Evolutionary conservation across 2,797 vertebrate species (phyloP).

Genomic region (Falco berigora): DNA sequence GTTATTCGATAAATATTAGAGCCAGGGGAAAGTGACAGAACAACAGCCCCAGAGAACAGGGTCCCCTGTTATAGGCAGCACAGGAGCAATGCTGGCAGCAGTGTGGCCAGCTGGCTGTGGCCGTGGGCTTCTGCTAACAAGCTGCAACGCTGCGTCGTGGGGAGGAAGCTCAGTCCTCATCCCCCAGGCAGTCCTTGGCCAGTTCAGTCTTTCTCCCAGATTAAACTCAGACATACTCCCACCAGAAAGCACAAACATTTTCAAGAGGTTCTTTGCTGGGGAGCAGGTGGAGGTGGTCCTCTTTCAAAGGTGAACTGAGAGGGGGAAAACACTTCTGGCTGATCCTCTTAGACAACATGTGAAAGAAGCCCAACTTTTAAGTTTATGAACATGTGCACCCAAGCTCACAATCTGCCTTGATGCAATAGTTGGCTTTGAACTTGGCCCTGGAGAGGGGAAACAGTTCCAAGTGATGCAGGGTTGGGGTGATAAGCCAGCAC

Average conservation of each 20-base stretch:
- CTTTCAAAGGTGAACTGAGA: not conserved
- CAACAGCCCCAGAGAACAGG: not conserved
- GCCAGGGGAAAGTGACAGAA: not conserved
- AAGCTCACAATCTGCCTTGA: not conserved
- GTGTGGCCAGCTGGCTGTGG: accelerated
- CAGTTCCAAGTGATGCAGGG: not conserved
- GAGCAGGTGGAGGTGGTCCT: not conserved
- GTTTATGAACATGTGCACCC: not conserved
- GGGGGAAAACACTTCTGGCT: not conserved
- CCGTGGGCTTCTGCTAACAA: not conserved
- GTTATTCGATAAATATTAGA: slow-evolving; percentile 35
- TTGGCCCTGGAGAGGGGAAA: not conserved
- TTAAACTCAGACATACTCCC: not conserved
- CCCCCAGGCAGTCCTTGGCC: not conserved
- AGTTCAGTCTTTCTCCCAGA: not conserved
- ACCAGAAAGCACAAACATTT: not conserved
- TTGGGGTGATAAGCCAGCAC: not conserved
- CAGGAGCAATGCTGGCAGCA: not conserved
- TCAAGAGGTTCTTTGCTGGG: not conserved
- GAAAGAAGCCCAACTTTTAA: not conserved
- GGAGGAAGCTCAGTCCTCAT: not conserved
- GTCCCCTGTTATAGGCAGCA: not conserved
- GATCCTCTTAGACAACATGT: not conserved
- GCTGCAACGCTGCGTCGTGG: not conserved
- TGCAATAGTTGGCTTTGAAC: not conserved